A percentile compares a stretch with the other conserved stretches of the same genome.
Conservation (phyloP, 2,888 invertebrate genomes). For the Cerastis leucographa region DNA sequence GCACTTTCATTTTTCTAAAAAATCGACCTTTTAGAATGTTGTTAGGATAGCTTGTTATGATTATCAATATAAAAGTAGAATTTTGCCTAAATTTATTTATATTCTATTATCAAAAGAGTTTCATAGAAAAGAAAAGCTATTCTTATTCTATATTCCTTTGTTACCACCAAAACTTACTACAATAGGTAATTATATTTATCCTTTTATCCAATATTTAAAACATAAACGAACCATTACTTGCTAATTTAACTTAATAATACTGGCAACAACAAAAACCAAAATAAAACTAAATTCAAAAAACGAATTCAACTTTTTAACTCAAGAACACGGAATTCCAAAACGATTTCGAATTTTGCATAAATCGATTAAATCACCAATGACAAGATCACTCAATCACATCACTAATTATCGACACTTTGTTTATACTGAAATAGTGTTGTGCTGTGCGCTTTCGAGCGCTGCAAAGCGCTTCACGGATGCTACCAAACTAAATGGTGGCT, state of each 20-base stretch:
- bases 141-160: not conserved
- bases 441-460: slow-evolving; percentile 40
- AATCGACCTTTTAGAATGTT: not conserved
- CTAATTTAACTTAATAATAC: not conserved
- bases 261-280: not conserved
- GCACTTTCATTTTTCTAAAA: not conserved
- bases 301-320: not conserved
- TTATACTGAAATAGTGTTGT: slow-evolving; percentile 33
- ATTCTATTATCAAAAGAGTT: no score
- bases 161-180: not conserved
- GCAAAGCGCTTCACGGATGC: slow-evolving; percentile 63
- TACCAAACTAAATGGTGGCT: slow-evolving; percentile 66
- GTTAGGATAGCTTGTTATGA: not conserved
- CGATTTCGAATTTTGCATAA: slow-evolving; percentile 25
- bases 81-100: no score
- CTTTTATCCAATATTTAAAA: not conserved
- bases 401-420: slow-evolving; percentile 57
- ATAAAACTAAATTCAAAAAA: not conserved
- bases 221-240: not conserved
- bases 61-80: not conserved
- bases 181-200: no score
- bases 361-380: slow-evolving; percentile 45
- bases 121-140: not conserved
- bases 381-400: slow-evolving; percentile 43
- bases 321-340: slow-evolving; percentile 19